A percentile compares a stretch with the other conserved stretches of the same genome.
Evolutionary conservation across 2,888 invertebrate species (phyloP).

Genomic region (Drosophila neonasuta): DNA sequence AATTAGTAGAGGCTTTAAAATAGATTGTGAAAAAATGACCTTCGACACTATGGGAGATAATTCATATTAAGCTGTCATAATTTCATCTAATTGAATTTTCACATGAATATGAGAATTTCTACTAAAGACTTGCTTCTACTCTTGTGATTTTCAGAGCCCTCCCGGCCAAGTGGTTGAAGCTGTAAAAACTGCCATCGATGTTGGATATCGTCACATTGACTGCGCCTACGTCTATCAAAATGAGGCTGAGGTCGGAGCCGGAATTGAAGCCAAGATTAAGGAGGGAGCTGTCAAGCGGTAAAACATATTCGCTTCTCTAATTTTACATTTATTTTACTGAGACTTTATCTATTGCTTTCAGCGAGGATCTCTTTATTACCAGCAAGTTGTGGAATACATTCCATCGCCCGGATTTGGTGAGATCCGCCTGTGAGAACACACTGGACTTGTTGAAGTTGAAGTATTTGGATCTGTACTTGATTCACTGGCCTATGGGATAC

Average conservation of each 20-base stretch:
- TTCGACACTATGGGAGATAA: conserved; percentile 3
- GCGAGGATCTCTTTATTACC: conserved; percentile 87
- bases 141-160: conserved; percentile 82
- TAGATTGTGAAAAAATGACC: conserved; percentile 23
- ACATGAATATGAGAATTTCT: not conserved
- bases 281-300: conserved; percentile 87
- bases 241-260: conserved; percentile 89
- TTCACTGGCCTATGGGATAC: conserved; percentile 95
- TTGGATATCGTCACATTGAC: conserved; percentile 92
- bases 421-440: conserved; percentile 86
- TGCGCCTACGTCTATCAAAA: conserved; percentile 88
- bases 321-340: not conserved
- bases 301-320: not conserved
- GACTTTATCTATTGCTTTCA: conserved; percentile 27
- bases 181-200: conserved; percentile 88
- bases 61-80: not conserved
- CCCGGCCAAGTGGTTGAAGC: conserved; percentile 87
- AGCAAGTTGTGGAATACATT: conserved; percentile 95
- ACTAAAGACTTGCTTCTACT: conserved; percentile 1
- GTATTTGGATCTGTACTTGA: conserved; percentile 93
- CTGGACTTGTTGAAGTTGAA: conserved; percentile 87
- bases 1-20: conserved; percentile 9
- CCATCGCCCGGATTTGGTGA: conserved; percentile 90
- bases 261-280: conserved; percentile 85
- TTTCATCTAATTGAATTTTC: not conserved